Evolutionary conservation across 2,888 invertebrate species (phyloP), one percentile per base, ranked within the genome.

Genomic region (Eupeodes latifasciatus): DNA sequence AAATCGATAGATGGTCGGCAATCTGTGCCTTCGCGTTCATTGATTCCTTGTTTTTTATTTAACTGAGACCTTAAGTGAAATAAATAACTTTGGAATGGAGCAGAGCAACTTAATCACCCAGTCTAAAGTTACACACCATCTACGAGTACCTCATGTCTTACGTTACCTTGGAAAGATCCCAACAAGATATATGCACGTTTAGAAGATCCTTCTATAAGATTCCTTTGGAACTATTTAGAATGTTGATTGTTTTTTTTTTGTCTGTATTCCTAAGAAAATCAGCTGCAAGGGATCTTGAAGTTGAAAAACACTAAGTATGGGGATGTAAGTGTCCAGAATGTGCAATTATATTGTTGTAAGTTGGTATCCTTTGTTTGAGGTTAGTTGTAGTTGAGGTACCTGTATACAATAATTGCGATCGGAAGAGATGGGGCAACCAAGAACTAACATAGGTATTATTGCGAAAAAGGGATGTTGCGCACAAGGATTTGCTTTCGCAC

Each of bases 21-120:
- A 61, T 61, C 78, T 66, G 40, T 40, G 40, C 59, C 53, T 55
- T 53, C 10, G 19, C 14, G 51, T 72, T 61, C 66, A 67, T 81
- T 59, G 67, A 67, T 36, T 82, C 62, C 57, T 64, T 27, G 3
- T 27, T 67, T 59, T 47, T 57, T 53, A 40, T n/a, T 7, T 16
- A 47, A 47, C 49, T n/a, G 55, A 62, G 78, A 74, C 34, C 36
- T 51, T 82, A 79, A 82, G 75, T 86, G 86, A 86, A 86, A 82
- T 82, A 86, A 86, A 86, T 79, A 86, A 86, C 82, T 85, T 67
- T 16, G 34, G 78, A 67, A 66, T 78, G 72, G 49, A 81, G 74
- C 34, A 62, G 19, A 62, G 82, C 69, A 82, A 62, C 69, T 82
- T 86, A 86, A 86, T 86, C 82, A 86, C 74, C 57, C 62, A 51